Conservation (phyloP, 2,888 invertebrate genomes). For the Drosophila anomalata region DNA sequence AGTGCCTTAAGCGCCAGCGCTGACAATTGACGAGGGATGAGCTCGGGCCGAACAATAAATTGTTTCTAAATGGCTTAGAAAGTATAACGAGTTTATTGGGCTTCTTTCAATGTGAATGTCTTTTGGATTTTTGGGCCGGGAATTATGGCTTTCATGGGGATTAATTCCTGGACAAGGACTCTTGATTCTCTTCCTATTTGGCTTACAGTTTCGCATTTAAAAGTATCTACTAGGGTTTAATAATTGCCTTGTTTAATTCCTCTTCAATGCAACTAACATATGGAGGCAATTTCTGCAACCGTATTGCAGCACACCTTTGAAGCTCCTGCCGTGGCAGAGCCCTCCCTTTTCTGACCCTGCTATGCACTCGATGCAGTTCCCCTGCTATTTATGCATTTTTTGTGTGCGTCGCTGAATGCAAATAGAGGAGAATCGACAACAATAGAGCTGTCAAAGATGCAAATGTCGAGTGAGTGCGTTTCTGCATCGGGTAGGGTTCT, state of each 20-base stretch:
- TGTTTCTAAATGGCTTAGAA: conserved; percentile 33
- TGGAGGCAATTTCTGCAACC: background rate
- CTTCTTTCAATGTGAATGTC: conserved; percentile 16
- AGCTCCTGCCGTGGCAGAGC: too few species aligned
- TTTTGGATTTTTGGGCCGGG: conserved; percentile 13
- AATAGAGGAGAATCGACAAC: conserved; percentile 47
- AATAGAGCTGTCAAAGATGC: conserved; percentile 56
- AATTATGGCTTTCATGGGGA: conserved; percentile 23
- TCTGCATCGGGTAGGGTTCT: conserved; percentile 22
- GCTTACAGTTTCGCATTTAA: too few species aligned
- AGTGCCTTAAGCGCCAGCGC: conserved; percentile 31
- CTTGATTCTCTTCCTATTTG: background rate
- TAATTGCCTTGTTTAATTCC: background rate
- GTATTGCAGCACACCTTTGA: background rate
- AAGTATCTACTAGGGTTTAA: too few species aligned
- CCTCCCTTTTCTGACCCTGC: conserved; percentile 22
- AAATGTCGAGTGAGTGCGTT: conserved; percentile 52
- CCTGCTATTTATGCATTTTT: conserved; percentile 31
- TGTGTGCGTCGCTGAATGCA: conserved; percentile 59
- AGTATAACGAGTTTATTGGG: conserved; percentile 30
- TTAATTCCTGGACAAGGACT: conserved; percentile 10
- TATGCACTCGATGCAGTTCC: conserved; percentile 25
- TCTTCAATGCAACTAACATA: background rate
- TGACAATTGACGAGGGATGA: conserved; percentile 35
- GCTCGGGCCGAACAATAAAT: conserved; percentile 21